Base-by-base conservation (phyloP, 1,140 invertebrate species). In the Caenorhabditis elegans region DNA sequence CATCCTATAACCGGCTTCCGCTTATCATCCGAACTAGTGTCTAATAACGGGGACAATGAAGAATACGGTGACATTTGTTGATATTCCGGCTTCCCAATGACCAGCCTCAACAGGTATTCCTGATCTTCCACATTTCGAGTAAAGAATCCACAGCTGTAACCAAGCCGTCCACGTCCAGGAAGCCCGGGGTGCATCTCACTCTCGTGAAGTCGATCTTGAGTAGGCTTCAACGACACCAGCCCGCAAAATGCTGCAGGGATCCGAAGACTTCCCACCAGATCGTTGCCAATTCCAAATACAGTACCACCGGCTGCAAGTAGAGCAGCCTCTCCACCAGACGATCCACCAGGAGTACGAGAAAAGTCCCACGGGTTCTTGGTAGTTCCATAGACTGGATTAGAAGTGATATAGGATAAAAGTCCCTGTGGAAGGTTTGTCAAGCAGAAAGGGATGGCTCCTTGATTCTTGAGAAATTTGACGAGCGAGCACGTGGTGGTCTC, bases 401-500 rank as follows among this genome's bases (percentile, higher is more conserved):
- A 88, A 78, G 89, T 90, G 24, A 87, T 85, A 78, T 86, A 90
- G n/a, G 86, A 88, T 0, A 90, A 55, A n/a, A 90, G 76, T 24
- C 86, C 86, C 80, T 92, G 91, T 17, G 91, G 91, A 4, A 92
- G 87, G 83, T 92, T 92, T 3, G 91, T 92, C 79, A 90, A 87
- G 47, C 87, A 88, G 85, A 92, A 92, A 0, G 91, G 91, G 36
- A 92, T 84, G 10, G 89, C 90, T 34, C 91, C 24, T 87, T 80
- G 22, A 84, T 79, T 13, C 76, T 82, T 39, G 24, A 87, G 86
- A 19, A 84, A 87, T 39, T 49, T 6, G 4, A 92, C 89, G 51
- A 91, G 24, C 8, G 85, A 85, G 8, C 91, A 89, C 49, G 89
- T 88, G 6, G 81, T 76, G 2, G 19, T 53, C 2, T 87, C 84